Conservation (phyloP, 1,140 invertebrate genomes). For the Dermatophagoides farinae region DNA sequence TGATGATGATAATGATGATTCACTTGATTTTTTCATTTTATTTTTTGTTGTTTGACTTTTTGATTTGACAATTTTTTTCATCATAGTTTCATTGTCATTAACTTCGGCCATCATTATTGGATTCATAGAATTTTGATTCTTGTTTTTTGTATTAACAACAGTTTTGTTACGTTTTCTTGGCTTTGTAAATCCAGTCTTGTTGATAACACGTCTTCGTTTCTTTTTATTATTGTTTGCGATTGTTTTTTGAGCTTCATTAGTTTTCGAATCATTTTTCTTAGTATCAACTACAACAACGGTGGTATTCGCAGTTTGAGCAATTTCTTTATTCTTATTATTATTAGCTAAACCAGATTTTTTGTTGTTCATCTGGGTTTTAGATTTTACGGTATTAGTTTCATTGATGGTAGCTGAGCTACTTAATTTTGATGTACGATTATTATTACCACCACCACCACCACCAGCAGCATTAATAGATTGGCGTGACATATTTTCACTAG, state of each 20-base stretch:
- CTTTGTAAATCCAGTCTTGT: slow-evolving; percentile 19
- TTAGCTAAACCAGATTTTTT: background rate
- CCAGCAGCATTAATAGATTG: background rate
- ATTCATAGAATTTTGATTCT: background rate
- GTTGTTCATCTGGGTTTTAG: no score
- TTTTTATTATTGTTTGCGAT: background rate
- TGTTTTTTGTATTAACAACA: slow-evolving; percentile 6
- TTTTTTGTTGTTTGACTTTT: background rate
- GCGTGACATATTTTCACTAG: no score
- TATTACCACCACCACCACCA: no score
- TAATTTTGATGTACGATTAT: background rate
- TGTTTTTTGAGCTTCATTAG: no score
- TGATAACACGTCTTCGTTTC: slow-evolving; percentile 23
- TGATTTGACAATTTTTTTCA: background rate
- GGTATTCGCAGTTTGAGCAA: background rate
- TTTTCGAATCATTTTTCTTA: no score
- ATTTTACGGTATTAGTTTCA: background rate
- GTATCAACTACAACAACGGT: background rate
- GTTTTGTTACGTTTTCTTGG: slow-evolving; percentile 17
- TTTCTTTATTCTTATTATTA: background rate
- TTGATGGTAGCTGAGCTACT: background rate
- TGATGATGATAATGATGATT: background rate
- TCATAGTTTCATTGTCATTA: background rate
- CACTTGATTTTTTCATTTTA: background rate
- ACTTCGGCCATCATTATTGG: background rate